phyloP scores from a whole-genome alignment of 2,113 vertebrate genomes.

The Delphinus delphis region DNA sequence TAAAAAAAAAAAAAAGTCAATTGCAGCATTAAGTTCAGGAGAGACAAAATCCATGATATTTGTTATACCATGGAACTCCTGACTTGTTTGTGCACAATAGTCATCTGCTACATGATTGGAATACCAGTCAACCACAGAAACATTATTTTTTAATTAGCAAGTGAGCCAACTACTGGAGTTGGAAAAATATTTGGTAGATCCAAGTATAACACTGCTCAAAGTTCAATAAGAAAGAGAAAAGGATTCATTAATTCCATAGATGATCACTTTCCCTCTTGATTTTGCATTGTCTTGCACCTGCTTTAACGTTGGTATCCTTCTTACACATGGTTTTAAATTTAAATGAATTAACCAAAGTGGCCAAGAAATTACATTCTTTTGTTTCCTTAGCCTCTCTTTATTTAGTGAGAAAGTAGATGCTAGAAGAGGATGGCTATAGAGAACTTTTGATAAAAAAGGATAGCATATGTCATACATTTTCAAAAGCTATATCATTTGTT shows the following conservation, averaged over 20 bases:
- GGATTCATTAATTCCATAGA: neutral
- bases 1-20: neutral
- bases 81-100: constrained; percentile 6
- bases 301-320: neutral
- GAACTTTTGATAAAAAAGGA: constrained; percentile 3
- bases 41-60: neutral
- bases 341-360: neutral
- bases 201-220: constrained; percentile 14
- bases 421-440: neutral
- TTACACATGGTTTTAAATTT: constrained; percentile 29
- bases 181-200: constrained; percentile 46
- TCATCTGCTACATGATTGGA: constrained; percentile 29
- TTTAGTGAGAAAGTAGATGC: constrained; percentile 13
- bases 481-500: constrained; percentile 10
- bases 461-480: constrained; percentile 20
- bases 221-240: constrained; percentile 54
- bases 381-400: neutral
- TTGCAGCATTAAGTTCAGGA: neutral
- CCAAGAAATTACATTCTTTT: neutral
- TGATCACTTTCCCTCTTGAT: neutral
- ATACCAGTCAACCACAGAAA: constrained; percentile 55
- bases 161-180: constrained; percentile 72
- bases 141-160: constrained; percentile 73
- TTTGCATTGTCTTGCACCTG: neutral
- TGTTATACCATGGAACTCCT: neutral